Conservation (phyloP, 2,888 invertebrate genomes). For the Hydrotaea cyrtoneurina region DNA sequence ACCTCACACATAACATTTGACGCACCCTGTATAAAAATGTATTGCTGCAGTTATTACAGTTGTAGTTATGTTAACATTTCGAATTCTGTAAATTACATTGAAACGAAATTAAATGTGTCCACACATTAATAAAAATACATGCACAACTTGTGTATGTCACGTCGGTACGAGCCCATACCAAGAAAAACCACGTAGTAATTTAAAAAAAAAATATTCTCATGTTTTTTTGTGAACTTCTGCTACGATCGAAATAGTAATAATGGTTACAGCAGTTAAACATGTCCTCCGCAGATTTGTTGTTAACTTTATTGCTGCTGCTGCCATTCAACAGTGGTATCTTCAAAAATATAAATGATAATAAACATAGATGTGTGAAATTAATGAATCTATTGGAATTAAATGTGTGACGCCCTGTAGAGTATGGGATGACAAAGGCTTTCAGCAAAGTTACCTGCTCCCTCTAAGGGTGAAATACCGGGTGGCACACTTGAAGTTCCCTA, state of each 20-base stretch:
- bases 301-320: slow-evolving; percentile 21
- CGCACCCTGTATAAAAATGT: no score
- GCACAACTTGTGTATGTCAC: not conserved
- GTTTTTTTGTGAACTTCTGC: not conserved
- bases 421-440: no score
- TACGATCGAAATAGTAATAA: slow-evolving; percentile 27
- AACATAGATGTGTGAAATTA: no score
- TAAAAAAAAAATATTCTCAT: not conserved
- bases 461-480: no score
- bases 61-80: slow-evolving; percentile 2
- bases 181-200: slow-evolving; percentile 32
- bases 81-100: slow-evolving; percentile 43
- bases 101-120: slow-evolving; percentile 50
- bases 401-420: no score
- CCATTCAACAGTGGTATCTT: no score
- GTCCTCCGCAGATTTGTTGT: slow-evolving; percentile 30
- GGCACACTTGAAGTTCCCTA: no score
- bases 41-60: not conserved
- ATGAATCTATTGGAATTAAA: no score
- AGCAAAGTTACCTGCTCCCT: no score
- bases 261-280: slow-evolving; percentile 45
- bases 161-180: no score
- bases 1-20: no score
- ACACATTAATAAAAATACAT: slow-evolving; percentile 14
- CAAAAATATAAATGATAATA: no score